Base-by-base conservation (phyloP, 2,888 invertebrate species). In the Agrotis clavis region DNA sequence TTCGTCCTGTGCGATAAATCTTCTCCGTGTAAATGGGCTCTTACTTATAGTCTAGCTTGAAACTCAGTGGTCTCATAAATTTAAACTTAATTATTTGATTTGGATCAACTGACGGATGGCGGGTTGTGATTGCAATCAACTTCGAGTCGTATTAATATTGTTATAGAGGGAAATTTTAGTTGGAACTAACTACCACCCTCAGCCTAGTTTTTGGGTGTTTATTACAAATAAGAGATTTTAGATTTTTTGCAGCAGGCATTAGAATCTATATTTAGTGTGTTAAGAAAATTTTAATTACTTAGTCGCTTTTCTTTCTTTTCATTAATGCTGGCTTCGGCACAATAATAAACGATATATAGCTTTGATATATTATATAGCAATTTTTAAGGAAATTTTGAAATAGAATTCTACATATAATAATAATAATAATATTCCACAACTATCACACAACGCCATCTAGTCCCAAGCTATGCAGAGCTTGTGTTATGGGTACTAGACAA, bases 31-130 rank as follows among this genome's bases (percentile, higher is more conserved):
- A 59, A 78, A 35, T 7, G 1, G 9, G 14, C 14, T 30, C 35
- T 66, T 25, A 70, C n/a, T 65, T 65, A 61, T 18, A 48, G 30
- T 35, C 50, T 50, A 65, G 60, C 57, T 64, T 19, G 53, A 48
- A 66, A 75, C 63, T 70, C 74, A 74, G 77, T 60, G 76, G 79
- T 57, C 66, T 67, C 71, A 62, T 85, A 82, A 85, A 82, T 82
- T 68, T 74, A 60, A 67, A 86, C 69, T 69, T 61, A 82, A 82
- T 84, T 76, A 78, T 63, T 59, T 60, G 51, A 79, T 74, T 62
- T 45, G 60, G 50, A 64, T 14, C 25, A 64, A 71, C 63, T 57
- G 69, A 62, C 50, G 59, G 61, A 62, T 59, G 50, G 61, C 4
- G 30, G 53, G 25, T 69, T 14, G 56, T 65, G 61, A 63, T 77